Conservation (phyloP, 2,888 invertebrate genomes). For the Schizotus pectinicornis region DNA sequence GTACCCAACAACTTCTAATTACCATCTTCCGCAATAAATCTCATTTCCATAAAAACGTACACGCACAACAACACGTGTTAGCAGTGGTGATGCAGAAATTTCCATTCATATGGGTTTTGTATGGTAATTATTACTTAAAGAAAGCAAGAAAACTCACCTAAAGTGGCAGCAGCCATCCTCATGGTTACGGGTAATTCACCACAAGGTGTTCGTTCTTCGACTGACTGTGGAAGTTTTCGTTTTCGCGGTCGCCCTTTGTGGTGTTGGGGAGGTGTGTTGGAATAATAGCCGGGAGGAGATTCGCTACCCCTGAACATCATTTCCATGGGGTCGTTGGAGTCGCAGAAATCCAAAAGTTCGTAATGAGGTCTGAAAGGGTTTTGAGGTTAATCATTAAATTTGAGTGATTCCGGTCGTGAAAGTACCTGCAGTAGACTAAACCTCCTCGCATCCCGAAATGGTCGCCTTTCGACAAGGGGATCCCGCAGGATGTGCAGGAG, state of each 20-base stretch:
- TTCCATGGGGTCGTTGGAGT: slow-evolving; percentile 66
- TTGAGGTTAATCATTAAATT: slow-evolving; percentile 16
- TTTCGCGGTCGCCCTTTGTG: slow-evolving; percentile 84
- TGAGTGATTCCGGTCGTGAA: slow-evolving; percentile 42
- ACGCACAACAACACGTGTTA: too few species aligned
- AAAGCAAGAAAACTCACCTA: slow-evolving; percentile 64
- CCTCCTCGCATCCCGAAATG: slow-evolving; percentile 89
- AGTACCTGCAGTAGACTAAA: slow-evolving; percentile 71
- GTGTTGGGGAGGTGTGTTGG: slow-evolving; percentile 66
- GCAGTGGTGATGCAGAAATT: too few species aligned
- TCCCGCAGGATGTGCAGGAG: slow-evolving; percentile 84
- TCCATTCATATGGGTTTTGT: neutral
- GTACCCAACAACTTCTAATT: too few species aligned
- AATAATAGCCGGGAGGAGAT: slow-evolving; percentile 70
- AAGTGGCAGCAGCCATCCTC: slow-evolving; percentile 72
- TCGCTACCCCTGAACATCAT: slow-evolving; percentile 66
- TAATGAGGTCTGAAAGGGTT: slow-evolving; percentile 69
- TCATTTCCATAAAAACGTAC: too few species aligned
- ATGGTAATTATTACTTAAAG: neutral
- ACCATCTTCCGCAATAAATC: neutral
- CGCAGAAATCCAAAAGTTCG: slow-evolving; percentile 69
- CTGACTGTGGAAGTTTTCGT: slow-evolving; percentile 66
- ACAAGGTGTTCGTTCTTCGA: slow-evolving; percentile 63
- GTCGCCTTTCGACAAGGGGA: slow-evolving; percentile 84
- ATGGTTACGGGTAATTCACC: slow-evolving; percentile 71